Conservation (phyloP, 2,797 vertebrate genomes). For the Loriculus beryllinus region DNA sequence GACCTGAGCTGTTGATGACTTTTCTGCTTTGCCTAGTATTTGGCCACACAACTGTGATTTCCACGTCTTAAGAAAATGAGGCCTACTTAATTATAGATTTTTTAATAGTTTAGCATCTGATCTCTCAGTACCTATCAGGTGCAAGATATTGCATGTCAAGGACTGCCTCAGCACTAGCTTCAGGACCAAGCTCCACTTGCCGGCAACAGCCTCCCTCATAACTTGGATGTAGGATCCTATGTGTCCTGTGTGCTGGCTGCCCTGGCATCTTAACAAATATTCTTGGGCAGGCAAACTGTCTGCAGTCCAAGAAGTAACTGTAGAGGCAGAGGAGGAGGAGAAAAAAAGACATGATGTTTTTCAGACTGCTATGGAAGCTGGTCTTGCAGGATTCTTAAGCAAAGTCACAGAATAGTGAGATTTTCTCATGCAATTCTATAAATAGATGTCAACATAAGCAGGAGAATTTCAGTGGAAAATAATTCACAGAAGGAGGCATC, state of each 20-base stretch:
- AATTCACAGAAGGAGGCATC: not conserved
- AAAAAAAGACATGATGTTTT: not conserved
- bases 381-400: not conserved
- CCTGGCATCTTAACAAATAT: not conserved
- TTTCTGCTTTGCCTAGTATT: not conserved
- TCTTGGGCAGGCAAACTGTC: not conserved
- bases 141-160: not conserved
- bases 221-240: too few species aligned
- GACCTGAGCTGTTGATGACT: not conserved
- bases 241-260: not conserved
- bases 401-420: not conserved
- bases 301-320: not conserved
- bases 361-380: not conserved
- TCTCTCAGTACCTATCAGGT: not conserved
- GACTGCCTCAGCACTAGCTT: not conserved
- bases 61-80: not conserved
- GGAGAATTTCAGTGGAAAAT: not conserved
- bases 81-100: not conserved
- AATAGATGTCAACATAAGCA: not conserved
- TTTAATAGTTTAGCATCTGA: not conserved
- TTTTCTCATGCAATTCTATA: not conserved
- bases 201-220: not conserved
- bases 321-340: not conserved
- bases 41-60: not conserved
- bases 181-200: not conserved